phyloP scores from a whole-genome alignment of 2,113 vertebrate genomes.

The Notarius quadriscutis region DNA sequence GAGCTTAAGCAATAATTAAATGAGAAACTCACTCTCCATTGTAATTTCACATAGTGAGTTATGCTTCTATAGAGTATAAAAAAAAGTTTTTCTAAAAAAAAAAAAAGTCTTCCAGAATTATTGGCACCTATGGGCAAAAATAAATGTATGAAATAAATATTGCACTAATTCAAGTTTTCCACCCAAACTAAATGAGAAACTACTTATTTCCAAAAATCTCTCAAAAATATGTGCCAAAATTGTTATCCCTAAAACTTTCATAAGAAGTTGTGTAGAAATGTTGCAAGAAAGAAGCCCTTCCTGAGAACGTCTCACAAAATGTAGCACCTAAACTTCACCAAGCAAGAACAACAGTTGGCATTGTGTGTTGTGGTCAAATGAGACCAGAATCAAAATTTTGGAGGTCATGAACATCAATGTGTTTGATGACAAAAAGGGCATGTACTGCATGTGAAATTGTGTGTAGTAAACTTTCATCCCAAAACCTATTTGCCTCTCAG shows the following conservation, averaged over 20 bases:
- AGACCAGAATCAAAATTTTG: no score
- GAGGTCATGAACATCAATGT: neutral
- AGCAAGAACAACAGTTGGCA: neutral
- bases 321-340: neutral
- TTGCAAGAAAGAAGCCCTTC: neutral
- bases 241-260: neutral
- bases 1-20: neutral
- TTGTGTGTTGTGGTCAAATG: neutral
- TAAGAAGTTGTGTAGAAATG: neutral
- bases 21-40: neutral
- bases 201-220: neutral
- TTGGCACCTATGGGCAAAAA: neutral
- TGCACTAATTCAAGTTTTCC: neutral
- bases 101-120: neutral
- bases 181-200: neutral
- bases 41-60: neutral
- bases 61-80: neutral
- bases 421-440: neutral
- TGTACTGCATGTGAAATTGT: no score
- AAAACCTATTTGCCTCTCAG: no score
- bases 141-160: neutral
- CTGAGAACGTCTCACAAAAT: neutral
- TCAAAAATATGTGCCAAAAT: neutral
- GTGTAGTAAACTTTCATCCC: no score
- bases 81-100: neutral